These are phyloP conservation scores for Phymorhynchus buccinoides DNA, from an alignment of 1,140 invertebrate species.

Conservation along the genomic window DNA sequence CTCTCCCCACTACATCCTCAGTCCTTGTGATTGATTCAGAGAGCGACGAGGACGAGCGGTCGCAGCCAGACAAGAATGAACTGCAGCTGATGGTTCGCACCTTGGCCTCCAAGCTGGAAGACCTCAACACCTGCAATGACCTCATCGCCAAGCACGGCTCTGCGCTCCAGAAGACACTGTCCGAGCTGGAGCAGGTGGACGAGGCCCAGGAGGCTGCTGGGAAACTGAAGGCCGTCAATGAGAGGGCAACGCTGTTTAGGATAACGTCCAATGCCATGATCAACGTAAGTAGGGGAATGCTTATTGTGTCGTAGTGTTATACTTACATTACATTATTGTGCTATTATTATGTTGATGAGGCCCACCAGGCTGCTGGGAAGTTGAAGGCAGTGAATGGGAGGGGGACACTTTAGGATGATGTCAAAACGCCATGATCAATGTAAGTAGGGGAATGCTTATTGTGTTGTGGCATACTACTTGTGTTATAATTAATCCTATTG, in stretches of 20 bases:
- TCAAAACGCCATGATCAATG: constrained; percentile 96
- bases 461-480: too few species aligned
- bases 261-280: constrained; percentile 97
- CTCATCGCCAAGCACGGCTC: constrained; percentile 90
- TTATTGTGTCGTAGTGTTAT: neutral
- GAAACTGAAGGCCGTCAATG: constrained; percentile 86
- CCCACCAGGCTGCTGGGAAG: constrained; percentile 77
- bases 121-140: constrained; percentile 91
- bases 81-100: constrained; percentile 78
- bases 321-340: too few species aligned
- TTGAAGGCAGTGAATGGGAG: constrained; percentile 89
- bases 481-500: neutral
- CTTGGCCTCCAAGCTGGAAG: constrained; percentile 82
- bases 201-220: constrained; percentile 76
- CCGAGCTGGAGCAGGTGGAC: constrained; percentile 86
- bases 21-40: constrained; percentile 75
- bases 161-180: constrained; percentile 85
- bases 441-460: constrained; percentile 76
- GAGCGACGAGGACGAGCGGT: constrained; percentile 80
- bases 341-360: constrained; percentile 74
- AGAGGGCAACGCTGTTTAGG: constrained; percentile 91
- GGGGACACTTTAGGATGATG: constrained; percentile 92
- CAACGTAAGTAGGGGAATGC: constrained; percentile 91
- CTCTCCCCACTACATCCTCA: constrained; percentile 25
- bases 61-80: constrained; percentile 76